Evolutionary conservation across 1,140 invertebrate species (phyloP), one percentile per base, ranked within the genome.

Genomic region (Dermatophagoides farinae): DNA sequence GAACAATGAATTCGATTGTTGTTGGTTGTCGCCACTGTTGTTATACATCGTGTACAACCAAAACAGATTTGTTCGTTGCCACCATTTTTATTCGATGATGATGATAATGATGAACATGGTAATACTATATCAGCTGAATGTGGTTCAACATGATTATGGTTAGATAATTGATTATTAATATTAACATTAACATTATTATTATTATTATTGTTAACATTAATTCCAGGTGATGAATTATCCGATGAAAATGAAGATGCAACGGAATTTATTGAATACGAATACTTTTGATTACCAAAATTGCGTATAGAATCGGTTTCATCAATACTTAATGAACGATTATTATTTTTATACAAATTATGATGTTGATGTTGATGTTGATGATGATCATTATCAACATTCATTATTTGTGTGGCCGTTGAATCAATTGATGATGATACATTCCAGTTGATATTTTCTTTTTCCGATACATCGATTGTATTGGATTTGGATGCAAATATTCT

Each of bases 171-270:
- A 31, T 31, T 31, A 31, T 50, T 23, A 50, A 18, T 23, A n/a
- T 54, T 22, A 54, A 12, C 52, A 20, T 54, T 22, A 10, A 10
- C 52, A 25, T 38, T 10, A 41, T 54, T 22, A 54, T 12, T 25
- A 41, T 4, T 38, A 55, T 25, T 55, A 44, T 55, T 6, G 31
- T 6, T n/a, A 2, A 2, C 2, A 55, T 39, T n/a, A 5, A 22
- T 14, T 44, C 10, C 18, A 5, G 53, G 53, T 20, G 53, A 23
- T 55, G 53, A 55, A 25, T 23, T 23, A n/a, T 55, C 53, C 11
- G 53, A 55, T 11, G 53, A 55, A 20, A 55, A 55, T n/a, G 53
- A 55, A n/a, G 53, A 55, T 20, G 38, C 38, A 23, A 14, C 53
- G 23, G 53, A 55, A 44, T 55, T 25, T 12, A 55, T 23, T 25